Percentiles rank a stretch among this genome's conserved stretches.
These are phyloP conservation scores for Onthophagus sagittarius DNA, from an alignment of 2,888 invertebrate species.

Conservation along the genomic window DNA sequence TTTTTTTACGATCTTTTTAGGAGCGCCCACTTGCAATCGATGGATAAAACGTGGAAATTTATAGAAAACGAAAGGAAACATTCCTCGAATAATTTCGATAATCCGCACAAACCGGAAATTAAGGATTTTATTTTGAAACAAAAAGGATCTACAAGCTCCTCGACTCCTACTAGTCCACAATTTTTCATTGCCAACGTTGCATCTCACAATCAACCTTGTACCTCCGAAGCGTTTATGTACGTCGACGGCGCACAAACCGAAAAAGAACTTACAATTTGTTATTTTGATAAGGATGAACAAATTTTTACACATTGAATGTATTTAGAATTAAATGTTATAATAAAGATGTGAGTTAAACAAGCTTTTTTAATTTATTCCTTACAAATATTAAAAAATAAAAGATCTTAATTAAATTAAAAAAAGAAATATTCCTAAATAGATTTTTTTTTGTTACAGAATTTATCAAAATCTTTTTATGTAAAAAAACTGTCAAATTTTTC, in stretches of 20 bases:
- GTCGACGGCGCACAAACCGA: slow-evolving; percentile 23
- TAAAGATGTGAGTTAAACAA: neutral
- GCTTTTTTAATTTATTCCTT: too few species aligned
- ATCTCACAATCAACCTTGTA: slow-evolving; percentile 15
- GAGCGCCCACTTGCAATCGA: slow-evolving; percentile 15
- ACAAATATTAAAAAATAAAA: too few species aligned
- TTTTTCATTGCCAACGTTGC: slow-evolving; percentile 27
- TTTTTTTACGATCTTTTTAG: slow-evolving; percentile 27
- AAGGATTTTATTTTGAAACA: slow-evolving; percentile 19
- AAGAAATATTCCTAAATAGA: too few species aligned
- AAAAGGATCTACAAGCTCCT: slow-evolving; percentile 14
- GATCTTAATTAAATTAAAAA: too few species aligned
- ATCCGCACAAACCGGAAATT: slow-evolving; percentile 18
- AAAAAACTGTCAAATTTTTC: too few species aligned
- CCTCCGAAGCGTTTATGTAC: slow-evolving; percentile 26
- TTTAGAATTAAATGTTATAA: neutral
- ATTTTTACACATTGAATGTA: slow-evolving; percentile 9
- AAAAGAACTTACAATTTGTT: slow-evolving; percentile 19
- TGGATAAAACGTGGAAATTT: slow-evolving; percentile 19
- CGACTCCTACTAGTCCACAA: slow-evolving; percentile 15
- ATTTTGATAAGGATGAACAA: slow-evolving; percentile 19
- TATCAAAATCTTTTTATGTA: too few species aligned
- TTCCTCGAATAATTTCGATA: slow-evolving; percentile 12
- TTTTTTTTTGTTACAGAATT: too few species aligned
- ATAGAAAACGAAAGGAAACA: slow-evolving; percentile 24